Conservation (phyloP, 2,888 invertebrate genomes). For the Leucophora obtusa region DNA sequence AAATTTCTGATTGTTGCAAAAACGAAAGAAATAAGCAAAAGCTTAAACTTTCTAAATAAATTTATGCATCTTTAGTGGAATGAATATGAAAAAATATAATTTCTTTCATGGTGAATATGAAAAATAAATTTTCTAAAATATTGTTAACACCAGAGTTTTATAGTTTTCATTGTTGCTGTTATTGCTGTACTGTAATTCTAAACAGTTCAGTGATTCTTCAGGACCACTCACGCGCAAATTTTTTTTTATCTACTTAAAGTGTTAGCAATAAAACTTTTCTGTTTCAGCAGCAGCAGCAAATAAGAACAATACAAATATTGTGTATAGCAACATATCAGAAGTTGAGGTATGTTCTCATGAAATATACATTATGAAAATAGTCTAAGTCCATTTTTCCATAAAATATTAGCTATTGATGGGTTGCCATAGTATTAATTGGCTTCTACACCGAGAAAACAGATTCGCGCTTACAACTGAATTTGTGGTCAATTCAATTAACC, state of each 20-base stretch:
- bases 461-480: no score
- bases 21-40: background rate
- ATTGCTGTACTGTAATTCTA: constrained; percentile 15
- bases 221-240: constrained; percentile 49
- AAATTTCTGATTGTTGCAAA: constrained; percentile 49
- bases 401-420: no score
- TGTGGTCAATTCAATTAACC: no score
- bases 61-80: background rate
- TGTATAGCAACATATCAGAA: no score
- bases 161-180: background rate
- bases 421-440: no score
- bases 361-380: no score
- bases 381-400: no score
- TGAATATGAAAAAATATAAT: background rate
- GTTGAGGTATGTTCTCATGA: no score
- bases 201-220: constrained; percentile 45
- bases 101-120: background rate
- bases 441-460: no score
- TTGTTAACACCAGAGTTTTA: background rate
- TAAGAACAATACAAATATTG: no score
- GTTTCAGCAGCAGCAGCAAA: background rate
- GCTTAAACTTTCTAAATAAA: constrained; percentile 3
- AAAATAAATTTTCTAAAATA: background rate
- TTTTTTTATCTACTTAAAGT: constrained; percentile 60
- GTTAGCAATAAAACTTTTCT: constrained; percentile 47